phyloP scores from a whole-genome alignment of 2,797 vertebrate species.

The Neopelma chrysocephalum region DNA sequence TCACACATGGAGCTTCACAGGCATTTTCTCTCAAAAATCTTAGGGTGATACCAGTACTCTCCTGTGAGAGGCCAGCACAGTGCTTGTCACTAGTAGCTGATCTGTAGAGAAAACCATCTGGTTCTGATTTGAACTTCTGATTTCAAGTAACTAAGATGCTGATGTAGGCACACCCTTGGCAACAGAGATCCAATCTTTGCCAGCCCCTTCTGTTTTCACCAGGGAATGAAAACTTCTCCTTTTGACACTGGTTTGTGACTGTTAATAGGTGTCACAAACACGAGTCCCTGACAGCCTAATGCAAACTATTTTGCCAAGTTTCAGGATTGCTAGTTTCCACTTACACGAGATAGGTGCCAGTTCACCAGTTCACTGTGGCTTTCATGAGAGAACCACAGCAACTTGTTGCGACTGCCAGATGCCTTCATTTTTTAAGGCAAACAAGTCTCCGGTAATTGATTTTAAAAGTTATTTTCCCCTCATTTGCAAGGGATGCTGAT shows the following conservation, averaged over 20 bases:
- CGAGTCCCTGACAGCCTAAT: neutral
- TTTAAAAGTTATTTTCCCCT: neutral
- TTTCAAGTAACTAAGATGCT: neutral
- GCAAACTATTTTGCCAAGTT: neutral
- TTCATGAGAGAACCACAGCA: neutral
- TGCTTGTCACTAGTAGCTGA: neutral
- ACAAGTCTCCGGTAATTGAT: neutral
- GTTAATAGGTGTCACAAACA: neutral
- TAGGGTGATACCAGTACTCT: neutral
- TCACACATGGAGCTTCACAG: neutral
- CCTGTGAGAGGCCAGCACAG: neutral
- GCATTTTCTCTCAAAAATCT: neutral
- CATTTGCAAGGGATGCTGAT: neutral
- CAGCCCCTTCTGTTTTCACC: neutral
- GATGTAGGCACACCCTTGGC: neutral
- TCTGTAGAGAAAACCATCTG: neutral
- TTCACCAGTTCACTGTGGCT: neutral
- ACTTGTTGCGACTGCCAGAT: neutral
- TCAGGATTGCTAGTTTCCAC: neutral
- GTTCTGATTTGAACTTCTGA: neutral
- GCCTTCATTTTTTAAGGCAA: neutral
- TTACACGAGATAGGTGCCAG: neutral
- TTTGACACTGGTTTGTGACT: neutral
- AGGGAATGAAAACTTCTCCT: neutral
- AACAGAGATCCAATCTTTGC: neutral